A percentile compares a stretch with the other conserved stretches of the same genome.
phyloP scores from a whole-genome alignment of 2,113 vertebrate species.

The Chitala chitala region DNA sequence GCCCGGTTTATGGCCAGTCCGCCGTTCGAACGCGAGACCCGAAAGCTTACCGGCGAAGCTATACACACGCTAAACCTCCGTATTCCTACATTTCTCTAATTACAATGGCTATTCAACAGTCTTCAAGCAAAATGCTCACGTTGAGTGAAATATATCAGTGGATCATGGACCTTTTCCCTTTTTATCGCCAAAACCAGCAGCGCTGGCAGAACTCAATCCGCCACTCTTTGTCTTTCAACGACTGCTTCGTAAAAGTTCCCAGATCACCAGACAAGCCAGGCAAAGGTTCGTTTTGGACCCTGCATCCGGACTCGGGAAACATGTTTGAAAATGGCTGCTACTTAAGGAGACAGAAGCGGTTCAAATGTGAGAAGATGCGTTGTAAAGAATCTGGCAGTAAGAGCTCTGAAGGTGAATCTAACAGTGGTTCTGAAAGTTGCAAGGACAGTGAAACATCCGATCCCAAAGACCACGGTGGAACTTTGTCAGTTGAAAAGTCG shows the following conservation, averaged over 20 bases:
- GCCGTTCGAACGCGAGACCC: conserved; percentile 72
- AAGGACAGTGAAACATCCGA: conserved; percentile 57
- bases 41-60: conserved; percentile 79
- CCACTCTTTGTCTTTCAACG: conserved; percentile 84
- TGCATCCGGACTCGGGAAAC: conserved; percentile 81
- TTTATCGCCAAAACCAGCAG: conserved; percentile 81
- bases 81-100: conserved; percentile 85
- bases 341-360: conserved; percentile 79
- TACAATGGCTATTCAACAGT: conserved; percentile 82
- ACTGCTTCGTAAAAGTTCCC: conserved; percentile 82
- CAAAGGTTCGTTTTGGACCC: conserved; percentile 83
- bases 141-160: conserved; percentile 83
- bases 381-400: conserved; percentile 54
- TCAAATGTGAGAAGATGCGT: conserved; percentile 73
- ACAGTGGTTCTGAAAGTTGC: conserved; percentile 48
- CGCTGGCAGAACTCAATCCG: conserved; percentile 86
- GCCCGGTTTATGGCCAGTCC: conserved; percentile 76
- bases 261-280: conserved; percentile 79
- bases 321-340: conserved; percentile 88
- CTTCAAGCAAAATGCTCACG: conserved; percentile 78
- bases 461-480: conserved; percentile 64
- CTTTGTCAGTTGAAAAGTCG: conserved; percentile 43
- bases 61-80: conserved; percentile 79
- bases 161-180: conserved; percentile 89
- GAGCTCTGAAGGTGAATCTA: conserved; percentile 30